Percentiles rank a stretch among this genome's conserved stretches.
Conservation (phyloP, 2,888 invertebrate species). For the Cabera pusaria region DNA sequence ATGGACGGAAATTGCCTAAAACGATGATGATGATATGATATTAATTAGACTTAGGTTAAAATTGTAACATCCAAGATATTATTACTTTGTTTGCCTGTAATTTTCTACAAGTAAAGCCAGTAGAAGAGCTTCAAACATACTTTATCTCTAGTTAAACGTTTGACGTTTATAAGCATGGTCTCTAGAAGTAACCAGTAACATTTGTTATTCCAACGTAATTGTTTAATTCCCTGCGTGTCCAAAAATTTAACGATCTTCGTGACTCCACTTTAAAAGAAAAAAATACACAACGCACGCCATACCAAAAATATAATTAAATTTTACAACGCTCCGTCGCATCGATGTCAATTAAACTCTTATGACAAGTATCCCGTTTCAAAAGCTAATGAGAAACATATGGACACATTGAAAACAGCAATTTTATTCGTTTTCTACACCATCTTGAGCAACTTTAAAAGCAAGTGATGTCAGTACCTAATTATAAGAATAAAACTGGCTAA, state of each 20-base stretch:
- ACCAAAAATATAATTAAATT: constrained; percentile 57
- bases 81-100: too few species aligned
- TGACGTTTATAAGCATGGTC: too few species aligned
- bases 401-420: constrained; percentile 37
- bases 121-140: too few species aligned
- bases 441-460: constrained; percentile 19
- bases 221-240: constrained; percentile 33
- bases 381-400: constrained; percentile 66
- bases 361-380: constrained; percentile 60
- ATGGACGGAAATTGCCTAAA: too few species aligned
- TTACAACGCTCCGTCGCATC: constrained; percentile 50
- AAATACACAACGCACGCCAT: constrained; percentile 38
- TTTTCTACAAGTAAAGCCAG: too few species aligned
- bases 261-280: constrained; percentile 40
- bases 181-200: constrained; percentile 37
- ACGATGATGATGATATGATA: too few species aligned
- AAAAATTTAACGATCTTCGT: constrained; percentile 38
- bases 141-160: too few species aligned
- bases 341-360: constrained; percentile 62
- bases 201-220: constrained; percentile 32
- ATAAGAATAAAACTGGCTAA: too few species aligned
- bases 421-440: constrained; percentile 16
- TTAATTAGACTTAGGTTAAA: too few species aligned
- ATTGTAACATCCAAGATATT: too few species aligned
- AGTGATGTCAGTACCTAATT: too few species aligned